These are phyloP conservation scores for Nephrotoma appendiculata DNA, from an alignment of 2,888 invertebrate species.

Conservation along the genomic window DNA sequence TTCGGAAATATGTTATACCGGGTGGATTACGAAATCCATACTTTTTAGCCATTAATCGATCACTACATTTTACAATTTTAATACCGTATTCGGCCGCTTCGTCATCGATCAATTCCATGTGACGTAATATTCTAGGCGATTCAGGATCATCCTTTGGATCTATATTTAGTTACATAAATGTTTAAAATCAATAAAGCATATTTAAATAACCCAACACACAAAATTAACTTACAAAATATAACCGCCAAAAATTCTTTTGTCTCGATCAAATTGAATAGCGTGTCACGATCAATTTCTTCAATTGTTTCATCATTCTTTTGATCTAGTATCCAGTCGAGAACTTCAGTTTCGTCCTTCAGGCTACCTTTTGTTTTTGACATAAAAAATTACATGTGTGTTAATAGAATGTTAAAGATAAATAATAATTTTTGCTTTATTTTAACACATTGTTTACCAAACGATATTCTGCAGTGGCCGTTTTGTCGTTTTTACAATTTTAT, in stretches of 20 bases:
- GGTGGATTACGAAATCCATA: constrained; percentile 82
- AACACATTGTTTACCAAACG: not conserved
- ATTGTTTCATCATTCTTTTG: constrained; percentile 87
- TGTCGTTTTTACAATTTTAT: not conserved
- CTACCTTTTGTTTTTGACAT: constrained; percentile 38
- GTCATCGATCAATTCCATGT: constrained; percentile 80
- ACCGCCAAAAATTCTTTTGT: constrained; percentile 85
- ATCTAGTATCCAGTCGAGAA: constrained; percentile 80
- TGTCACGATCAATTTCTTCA: constrained; percentile 74
- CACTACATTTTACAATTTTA: constrained; percentile 74
- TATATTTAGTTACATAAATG: constrained; percentile 31
- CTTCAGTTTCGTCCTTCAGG: constrained; percentile 61
- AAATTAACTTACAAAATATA: constrained; percentile 65
- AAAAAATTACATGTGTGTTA: not conserved
- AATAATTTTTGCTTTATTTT: not conserved
- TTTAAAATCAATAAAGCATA: not conserved
- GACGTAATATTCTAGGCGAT: constrained; percentile 64
- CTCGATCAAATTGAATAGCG: constrained; percentile 69
- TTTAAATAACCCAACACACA: not conserved
- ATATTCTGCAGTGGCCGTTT: constrained; percentile 6
- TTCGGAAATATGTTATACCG: constrained; percentile 80
- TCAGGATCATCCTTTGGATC: constrained; percentile 72
- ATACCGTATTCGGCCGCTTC: constrained; percentile 87
- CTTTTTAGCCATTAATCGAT: constrained; percentile 84
- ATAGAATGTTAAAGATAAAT: not conserved